Evolutionary conservation across 2,113 vertebrate genomes (phyloP), one percentile per base, ranked within the genome.

Genomic region (Notothenia rossii): DNA sequence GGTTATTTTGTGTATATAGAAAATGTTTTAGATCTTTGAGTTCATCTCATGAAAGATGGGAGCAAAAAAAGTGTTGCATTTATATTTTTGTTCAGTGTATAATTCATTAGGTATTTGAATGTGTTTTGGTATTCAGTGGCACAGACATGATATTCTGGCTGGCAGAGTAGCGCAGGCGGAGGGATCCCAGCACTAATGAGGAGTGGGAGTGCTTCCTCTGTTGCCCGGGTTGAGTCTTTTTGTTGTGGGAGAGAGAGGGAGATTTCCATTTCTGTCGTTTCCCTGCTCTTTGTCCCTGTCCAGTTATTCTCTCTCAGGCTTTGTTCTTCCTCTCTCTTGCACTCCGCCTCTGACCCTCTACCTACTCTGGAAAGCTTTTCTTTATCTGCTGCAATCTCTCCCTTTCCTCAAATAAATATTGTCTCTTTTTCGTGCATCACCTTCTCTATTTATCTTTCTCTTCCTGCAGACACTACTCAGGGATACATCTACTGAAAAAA

Each of bases 211-310:
- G 1, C n/a, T 74, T 76, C 36, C 51, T 85, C 66, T 77, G 83
- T 89, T 78, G 63, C 22, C 66, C 76, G 22, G 74, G 86, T 79
- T 22, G 79, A 70, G 66, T 53, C 69, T 89, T 79, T 82, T 84
- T 87, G 81, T 70, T 48, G 60, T n/a, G 46, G 58, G 81, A 72
- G 67, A 46, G 50, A 77, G 40, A 61, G 55, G 43, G 58, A 89
- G 68, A 88, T 86, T 89, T 86, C 81, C 79, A 88, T 86, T 89
- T 88, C 76, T 91, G 85, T 80, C 14, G 11, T 13, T 58, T 63
- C 65, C 33, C 33, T 14, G 54, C 78, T 86, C 77, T 85, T 82
- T 88, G 71, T 89, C 79, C 60, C 68, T 14, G 81, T 87, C 88
- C 78, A 77, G 72, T 77, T 80, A 56, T 74, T 88, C 49, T 56